Base-by-base conservation (phyloP, 2,888 invertebrate species). In the Mystacides longicornis region DNA sequence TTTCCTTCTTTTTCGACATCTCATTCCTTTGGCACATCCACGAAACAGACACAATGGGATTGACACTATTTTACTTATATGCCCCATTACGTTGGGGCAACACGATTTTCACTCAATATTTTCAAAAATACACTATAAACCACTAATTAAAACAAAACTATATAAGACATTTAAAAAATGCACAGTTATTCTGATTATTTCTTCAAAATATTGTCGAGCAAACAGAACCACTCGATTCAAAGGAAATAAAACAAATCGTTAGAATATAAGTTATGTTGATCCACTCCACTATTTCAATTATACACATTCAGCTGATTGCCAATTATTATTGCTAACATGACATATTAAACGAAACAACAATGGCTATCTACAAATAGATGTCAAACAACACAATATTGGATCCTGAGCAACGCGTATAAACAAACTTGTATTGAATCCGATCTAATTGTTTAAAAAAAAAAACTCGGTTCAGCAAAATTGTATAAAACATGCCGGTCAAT, bases 41-140 rank as follows among this genome's bases (percentile, higher is more conserved):
- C 54, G 48, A 33, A 51, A 59, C 22, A 59, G 51, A 18, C 49
- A 49, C n/a, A 59, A 19, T 5, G 59, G 57, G 22, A 59, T 42
- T 16, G 56, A 49, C 7, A 52, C 47, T n/a, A 59, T 43, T n/a
- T 45, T 46, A 47, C 52, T 51, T 7, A 59, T 49, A 50, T 57
- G 57, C 37, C 59, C 59, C 59, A 59, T 59, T n/a, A n/a, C 50
- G 43, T 45, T 7, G 11, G 3, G 11, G 18, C 3, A 3, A 52
- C 22, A 52, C 2, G 7, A n/a, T 2, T 48, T 3, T 31, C 42
- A 52, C 52, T 21, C 52, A 52, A 45, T n/a, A 50, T 19, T 19
- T 19, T 27, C 21, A 16, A 20, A 19, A 16, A 27, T 20, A 27
- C n/a, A n/a, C n/a, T n/a, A n/a, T n/a, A n/a, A n/a, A n/a, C n/a